phyloP scores from a whole-genome alignment of 2,888 invertebrate genomes.

The Catocala nupta region DNA sequence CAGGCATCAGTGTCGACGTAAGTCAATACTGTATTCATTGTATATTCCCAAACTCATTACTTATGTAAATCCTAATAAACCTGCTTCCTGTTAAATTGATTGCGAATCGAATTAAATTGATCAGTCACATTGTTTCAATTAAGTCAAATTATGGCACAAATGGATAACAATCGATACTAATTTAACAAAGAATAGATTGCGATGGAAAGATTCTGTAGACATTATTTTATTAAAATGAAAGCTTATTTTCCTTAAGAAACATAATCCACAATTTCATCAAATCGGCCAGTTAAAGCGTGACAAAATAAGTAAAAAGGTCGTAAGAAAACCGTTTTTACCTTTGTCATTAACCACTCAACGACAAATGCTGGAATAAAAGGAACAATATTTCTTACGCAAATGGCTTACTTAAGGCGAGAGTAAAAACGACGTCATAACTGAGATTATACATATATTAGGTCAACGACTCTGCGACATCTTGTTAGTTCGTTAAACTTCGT shows the following conservation, averaged over 20 bases:
- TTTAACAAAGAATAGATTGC: slow-evolving; percentile 39
- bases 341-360: slow-evolving; percentile 50
- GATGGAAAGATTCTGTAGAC: slow-evolving; percentile 24
- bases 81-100: slow-evolving; percentile 18
- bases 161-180: slow-evolving; percentile 35
- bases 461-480: slow-evolving; percentile 79
- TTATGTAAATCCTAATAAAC: slow-evolving; percentile 31
- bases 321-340: slow-evolving; percentile 47
- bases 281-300: slow-evolving; percentile 29
- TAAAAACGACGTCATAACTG: slow-evolving; percentile 64
- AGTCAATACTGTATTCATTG: slow-evolving; percentile 70
- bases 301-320: slow-evolving; percentile 40
- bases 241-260: slow-evolving; percentile 13
- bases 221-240: slow-evolving; percentile 16
- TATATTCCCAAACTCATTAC: slow-evolving; percentile 16
- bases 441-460: slow-evolving; percentile 72
- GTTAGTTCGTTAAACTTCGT: slow-evolving; percentile 78
- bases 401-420: slow-evolving; percentile 53
- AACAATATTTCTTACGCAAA: slow-evolving; percentile 61
- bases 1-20: slow-evolving; percentile 91
- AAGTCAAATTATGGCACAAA: slow-evolving; percentile 47
- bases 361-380: slow-evolving; percentile 55
- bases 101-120: slow-evolving; percentile 48
- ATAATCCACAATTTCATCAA: slow-evolving; percentile 27
- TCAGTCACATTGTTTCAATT: slow-evolving; percentile 46